These are phyloP conservation scores for Oncopodura yosiiana DNA, from an alignment of 1,140 invertebrate genomes.

Conservation along the genomic window DNA sequence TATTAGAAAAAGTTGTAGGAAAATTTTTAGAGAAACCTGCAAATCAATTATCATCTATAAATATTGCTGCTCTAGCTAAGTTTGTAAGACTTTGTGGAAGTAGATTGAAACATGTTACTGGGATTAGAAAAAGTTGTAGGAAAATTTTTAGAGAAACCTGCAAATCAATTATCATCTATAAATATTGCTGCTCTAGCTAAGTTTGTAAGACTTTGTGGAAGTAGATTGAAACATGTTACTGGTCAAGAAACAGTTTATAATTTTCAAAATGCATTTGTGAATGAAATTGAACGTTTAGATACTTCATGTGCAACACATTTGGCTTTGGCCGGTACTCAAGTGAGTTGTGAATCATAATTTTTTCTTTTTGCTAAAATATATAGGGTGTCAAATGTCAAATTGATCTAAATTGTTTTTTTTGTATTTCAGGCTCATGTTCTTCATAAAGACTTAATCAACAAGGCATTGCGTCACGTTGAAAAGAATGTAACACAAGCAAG, in stretches of 20 bases:
- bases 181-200: conserved; percentile 47
- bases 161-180: conserved; percentile 43
- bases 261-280: conserved; percentile 37
- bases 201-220: conserved; percentile 42
- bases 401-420: no score
- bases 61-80: conserved; percentile 47
- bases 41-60: conserved; percentile 43
- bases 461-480: conserved; percentile 33
- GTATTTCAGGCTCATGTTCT: no score
- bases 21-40: conserved; percentile 41
- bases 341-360: no score
- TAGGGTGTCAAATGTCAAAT: no score
- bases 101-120: no score
- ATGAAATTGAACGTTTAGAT: conserved; percentile 42
- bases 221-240: conserved; percentile 36
- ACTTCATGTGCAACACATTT: conserved; percentile 45
- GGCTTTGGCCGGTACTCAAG: conserved; percentile 43
- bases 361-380: no score
- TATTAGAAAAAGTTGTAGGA: conserved; percentile 42
- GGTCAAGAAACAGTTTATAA: conserved; percentile 34
- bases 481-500: conserved; percentile 39
- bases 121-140: conserved; percentile 41
- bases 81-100: conserved; percentile 42
- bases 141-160: conserved; percentile 40
- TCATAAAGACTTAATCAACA: conserved; percentile 36